Conservation (phyloP, 2,113 vertebrate species). For the Orthochromis indermauri region DNA sequence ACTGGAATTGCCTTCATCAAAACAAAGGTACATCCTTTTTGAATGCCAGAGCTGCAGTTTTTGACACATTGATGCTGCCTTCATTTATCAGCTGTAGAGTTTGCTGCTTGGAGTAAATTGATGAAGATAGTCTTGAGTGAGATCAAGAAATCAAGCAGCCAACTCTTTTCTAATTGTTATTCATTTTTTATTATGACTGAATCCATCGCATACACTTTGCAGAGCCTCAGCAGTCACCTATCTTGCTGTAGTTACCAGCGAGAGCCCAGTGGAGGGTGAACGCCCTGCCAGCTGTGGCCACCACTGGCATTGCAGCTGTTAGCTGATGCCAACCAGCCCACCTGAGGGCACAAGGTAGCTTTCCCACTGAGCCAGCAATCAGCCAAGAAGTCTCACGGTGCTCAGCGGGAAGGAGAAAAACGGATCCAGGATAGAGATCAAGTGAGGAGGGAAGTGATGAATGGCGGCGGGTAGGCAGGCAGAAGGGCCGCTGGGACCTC, state of each 20-base stretch:
- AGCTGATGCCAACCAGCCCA: not conserved
- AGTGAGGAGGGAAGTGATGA: not conserved
- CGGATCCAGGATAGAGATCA: not conserved
- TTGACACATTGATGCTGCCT: not conserved
- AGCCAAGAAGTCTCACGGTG: not conserved
- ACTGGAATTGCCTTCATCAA: not conserved
- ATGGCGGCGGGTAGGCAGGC: conserved; percentile 9
- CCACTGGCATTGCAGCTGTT: conserved; percentile 2
- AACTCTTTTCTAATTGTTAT: not conserved
- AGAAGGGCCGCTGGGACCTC: conserved; percentile 27
- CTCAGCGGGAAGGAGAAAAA: not conserved
- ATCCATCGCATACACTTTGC: not conserved
- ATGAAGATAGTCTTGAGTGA: not conserved
- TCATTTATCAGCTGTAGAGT: not conserved
- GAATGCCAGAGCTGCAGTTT: not conserved
- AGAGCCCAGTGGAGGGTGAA: not conserved
- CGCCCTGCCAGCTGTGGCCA: not conserved
- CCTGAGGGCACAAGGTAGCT: not conserved
- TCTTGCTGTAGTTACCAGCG: not conserved
- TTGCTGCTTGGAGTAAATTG: not conserved
- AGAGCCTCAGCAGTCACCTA: not conserved
- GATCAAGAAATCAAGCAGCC: not conserved
- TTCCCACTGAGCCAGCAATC: not conserved
- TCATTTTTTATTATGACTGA: not conserved
- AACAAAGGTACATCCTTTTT: not conserved